Conservation (phyloP, 2,797 vertebrate species). For the Kryptopterus vitreolus region DNA sequence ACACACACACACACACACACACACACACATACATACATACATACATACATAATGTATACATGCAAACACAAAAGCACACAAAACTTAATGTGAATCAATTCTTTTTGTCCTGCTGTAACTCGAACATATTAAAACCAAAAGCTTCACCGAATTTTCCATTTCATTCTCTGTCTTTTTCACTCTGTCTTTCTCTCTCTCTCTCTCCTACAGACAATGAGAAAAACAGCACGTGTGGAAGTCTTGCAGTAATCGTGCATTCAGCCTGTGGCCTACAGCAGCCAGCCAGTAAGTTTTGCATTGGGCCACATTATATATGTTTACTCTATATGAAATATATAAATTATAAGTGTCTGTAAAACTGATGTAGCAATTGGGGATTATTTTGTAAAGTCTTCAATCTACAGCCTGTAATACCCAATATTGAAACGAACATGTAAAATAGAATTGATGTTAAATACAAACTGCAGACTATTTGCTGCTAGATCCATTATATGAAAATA, state of each 20-base stretch:
- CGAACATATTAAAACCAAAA: too few species aligned
- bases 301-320: background rate
- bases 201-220: conserved; percentile 42
- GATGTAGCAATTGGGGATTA: background rate
- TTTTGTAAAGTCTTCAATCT: background rate
- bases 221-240: conserved; percentile 67
- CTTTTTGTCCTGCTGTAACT: too few species aligned
- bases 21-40: too few species aligned
- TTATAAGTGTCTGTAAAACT: background rate
- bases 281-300: conserved; percentile 61
- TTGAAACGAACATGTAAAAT: background rate
- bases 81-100: too few species aligned
- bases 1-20: background rate
- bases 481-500: background rate
- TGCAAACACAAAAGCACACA: too few species aligned
- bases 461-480: background rate
- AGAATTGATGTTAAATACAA: background rate
- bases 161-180: conserved; percentile 24
- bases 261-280: conserved; percentile 68
- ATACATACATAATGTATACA: background rate
- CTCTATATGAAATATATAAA: background rate
- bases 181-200: conserved; percentile 33
- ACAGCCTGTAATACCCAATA: too few species aligned
- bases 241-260: conserved; percentile 70
- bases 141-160: background rate